phyloP scores from a whole-genome alignment of 2,888 invertebrate genomes.

The Drosophila neotestacea region DNA sequence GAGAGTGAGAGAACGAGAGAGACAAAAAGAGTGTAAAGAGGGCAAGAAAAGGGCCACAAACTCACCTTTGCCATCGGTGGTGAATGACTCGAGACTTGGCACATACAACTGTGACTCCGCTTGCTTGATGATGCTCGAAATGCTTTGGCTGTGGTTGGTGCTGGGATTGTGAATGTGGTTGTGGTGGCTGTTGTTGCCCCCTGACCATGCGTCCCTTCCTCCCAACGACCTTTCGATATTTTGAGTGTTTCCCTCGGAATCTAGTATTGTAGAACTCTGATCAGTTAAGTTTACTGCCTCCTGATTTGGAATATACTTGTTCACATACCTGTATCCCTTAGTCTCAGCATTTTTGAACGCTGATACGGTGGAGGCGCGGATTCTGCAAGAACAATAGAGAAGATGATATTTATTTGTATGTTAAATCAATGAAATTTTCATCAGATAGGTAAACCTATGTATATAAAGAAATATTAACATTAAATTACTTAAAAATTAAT shows the following conservation, averaged over 20 bases:
- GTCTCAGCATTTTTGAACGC: conserved; percentile 89
- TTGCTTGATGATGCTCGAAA: conserved; percentile 66
- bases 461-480: no score
- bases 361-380: conserved; percentile 94
- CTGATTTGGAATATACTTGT: conserved; percentile 1
- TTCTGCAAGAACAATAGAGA: conserved; percentile 86
- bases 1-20: conserved; percentile 18
- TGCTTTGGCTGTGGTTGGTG: conserved; percentile 58
- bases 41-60: conserved; percentile 43
- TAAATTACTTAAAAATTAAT: no score
- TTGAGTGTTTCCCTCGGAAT: conserved; percentile 89
- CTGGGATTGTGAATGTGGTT: conserved; percentile 20
- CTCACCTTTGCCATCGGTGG: conserved; percentile 94
- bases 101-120: conserved; percentile 65
- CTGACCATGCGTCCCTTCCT: conserved; percentile 45
- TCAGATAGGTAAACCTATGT: no score
- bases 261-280: conserved; percentile 35
- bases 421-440: background rate
- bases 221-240: conserved; percentile 70
- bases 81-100: conserved; percentile 88
- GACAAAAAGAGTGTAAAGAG: conserved; percentile 17
- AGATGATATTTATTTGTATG: background rate
- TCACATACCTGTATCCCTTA: conserved; percentile 91
- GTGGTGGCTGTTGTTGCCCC: conserved; percentile 51
- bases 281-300: conserved; percentile 21